Conservation (phyloP, 2,113 vertebrate species). For the Camelus dromedarius region DNA sequence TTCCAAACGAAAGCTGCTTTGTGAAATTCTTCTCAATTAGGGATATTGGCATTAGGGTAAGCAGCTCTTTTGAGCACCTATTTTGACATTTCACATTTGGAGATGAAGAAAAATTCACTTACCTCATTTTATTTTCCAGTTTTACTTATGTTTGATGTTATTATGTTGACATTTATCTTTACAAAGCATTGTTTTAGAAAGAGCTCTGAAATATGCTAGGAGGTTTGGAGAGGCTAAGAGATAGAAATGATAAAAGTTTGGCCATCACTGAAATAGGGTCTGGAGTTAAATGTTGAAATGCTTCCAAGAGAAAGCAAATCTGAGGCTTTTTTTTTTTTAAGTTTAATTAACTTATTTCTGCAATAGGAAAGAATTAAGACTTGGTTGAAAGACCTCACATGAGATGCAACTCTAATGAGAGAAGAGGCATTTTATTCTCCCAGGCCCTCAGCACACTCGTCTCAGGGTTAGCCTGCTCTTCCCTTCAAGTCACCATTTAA, state of each 20-base stretch:
- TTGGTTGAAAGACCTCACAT: background rate
- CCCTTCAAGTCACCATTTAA: accelerated
- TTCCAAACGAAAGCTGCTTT: background rate
- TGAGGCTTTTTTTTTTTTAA: background rate
- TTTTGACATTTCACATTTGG: background rate
- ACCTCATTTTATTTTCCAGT: background rate
- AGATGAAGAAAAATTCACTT: background rate
- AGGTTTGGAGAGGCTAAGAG: background rate
- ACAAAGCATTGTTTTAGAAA: background rate
- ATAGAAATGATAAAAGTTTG: background rate
- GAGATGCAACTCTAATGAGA: background rate
- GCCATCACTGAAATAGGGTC: background rate
- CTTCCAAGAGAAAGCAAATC: background rate
- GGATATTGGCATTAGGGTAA: accelerated
- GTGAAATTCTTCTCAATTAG: background rate
- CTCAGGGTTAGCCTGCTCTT: accelerated
- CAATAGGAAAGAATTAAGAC: background rate
- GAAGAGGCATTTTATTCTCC: accelerated
- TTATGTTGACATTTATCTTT: background rate
- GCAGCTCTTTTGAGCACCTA: background rate
- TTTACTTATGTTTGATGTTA: background rate
- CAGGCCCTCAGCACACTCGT: accelerated
- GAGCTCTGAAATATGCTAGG: background rate
- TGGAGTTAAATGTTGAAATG: background rate
- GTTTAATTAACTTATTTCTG: background rate